Evolutionary conservation across 1,140 invertebrate genomes (phyloP).

Genomic region (Drusus annulatus): DNA sequence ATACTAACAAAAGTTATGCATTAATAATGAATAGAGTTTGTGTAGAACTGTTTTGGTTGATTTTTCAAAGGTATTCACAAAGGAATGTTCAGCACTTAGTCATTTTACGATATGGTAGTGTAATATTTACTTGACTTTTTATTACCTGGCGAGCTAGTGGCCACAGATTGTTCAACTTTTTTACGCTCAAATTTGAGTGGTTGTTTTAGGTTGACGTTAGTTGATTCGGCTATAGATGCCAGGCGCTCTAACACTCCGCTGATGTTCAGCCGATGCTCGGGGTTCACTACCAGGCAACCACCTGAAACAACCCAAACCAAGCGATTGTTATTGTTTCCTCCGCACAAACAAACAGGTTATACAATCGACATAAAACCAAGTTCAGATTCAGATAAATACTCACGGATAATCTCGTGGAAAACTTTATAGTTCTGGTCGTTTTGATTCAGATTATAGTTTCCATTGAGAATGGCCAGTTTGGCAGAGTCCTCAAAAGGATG

Average conservation of each 20-base stretch:
- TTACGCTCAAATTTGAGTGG: constrained; percentile 79
- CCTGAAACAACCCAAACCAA: constrained; percentile 67
- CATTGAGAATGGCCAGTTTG: constrained; percentile 96
- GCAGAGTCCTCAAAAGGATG: constrained; percentile 99
- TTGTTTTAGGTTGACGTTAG: constrained; percentile 84
- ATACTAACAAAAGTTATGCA: constrained; percentile 43
- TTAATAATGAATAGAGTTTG: constrained; percentile 8
- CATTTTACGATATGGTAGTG: constrained; percentile 72
- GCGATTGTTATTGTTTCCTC: background rate
- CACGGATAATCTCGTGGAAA: constrained; percentile 93
- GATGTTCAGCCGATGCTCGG: constrained; percentile 83
- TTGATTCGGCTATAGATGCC: constrained; percentile 89
- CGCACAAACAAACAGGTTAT: background rate
- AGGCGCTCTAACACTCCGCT: constrained; percentile 86
- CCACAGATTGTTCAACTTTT: constrained; percentile 73
- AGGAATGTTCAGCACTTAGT: constrained; percentile 42
- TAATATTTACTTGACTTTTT: constrained; percentile 75
- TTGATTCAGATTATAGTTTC: constrained; percentile 90
- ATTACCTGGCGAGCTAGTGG: constrained; percentile 74
- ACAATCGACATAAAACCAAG: background rate
- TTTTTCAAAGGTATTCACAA: constrained; percentile 21
- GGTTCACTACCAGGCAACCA: constrained; percentile 88
- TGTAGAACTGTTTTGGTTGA: constrained; percentile 15
- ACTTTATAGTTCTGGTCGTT: constrained; percentile 85
- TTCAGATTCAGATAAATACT: constrained; percentile 64